Evolutionary conservation across 2,888 invertebrate species (phyloP), one percentile per base, ranked within the genome.

Genomic region (Omphaloscelis lunosa): DNA sequence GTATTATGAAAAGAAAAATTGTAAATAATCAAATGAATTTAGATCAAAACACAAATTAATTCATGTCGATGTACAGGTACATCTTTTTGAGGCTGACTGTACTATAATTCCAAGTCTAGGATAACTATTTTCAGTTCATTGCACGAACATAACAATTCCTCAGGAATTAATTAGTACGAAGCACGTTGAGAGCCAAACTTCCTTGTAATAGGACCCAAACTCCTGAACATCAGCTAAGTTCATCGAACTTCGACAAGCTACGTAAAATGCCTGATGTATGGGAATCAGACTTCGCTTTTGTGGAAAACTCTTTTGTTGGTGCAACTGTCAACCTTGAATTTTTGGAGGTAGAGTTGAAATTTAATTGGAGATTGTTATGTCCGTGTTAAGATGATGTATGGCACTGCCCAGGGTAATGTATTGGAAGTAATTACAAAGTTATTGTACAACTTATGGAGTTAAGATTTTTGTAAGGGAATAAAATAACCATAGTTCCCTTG

Each of bases 91-190:
- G 4, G 45, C 45, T 15, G 12, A 45, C 15, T 45, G 45, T 45
- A 4, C 6, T 5, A 1, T 15, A 34, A 48, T 58, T 58, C 27
- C 1, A 45, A n/a, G 29, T 63, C 20, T 29, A 63, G 2, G 29
- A 61, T 7, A 72, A 74, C 65, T 74, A 20, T 11, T 73, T 66
- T 75, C 20, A 59, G 48, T 66, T 73, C 39, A 74, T 12, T 48
- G 12, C 23, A 58, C 27, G 58, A 69, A 79, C 29, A 67, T n/a
- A 65, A 61, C 62, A 58, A 70, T 78, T 66, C 69, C 62, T n/a
- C n/a, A 68, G 61, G 51, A 82, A 84, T 79, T 84, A 77, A 85
- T 88, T 82, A 69, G 69, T 69, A 77, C 27, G 53, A 78, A 84
- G 83, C 68, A 83, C 63, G 66, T 75, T 80, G 70, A 82, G 72